phyloP scores from a whole-genome alignment of 1,140 invertebrate species.

The Drosophila fuyamai region DNA sequence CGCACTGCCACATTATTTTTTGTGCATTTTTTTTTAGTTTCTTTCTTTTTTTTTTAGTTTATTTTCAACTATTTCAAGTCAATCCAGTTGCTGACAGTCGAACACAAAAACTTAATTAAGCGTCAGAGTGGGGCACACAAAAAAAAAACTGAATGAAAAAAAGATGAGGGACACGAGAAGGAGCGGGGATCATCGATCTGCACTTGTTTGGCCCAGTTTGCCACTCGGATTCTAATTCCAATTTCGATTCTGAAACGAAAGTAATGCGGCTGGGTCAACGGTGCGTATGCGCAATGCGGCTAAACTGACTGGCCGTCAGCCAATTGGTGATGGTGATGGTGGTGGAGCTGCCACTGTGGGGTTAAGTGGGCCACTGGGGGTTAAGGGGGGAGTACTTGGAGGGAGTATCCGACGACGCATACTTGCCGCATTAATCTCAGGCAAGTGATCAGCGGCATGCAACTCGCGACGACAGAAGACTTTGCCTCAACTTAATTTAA shows the following conservation, averaged over 20 bases:
- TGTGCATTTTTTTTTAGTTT: conserved; percentile 1
- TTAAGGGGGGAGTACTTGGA: not conserved
- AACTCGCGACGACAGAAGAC: conserved; percentile 23
- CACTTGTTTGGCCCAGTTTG: conserved; percentile 45
- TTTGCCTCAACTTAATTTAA: conserved; percentile 31
- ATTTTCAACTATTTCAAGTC: conserved; percentile 72
- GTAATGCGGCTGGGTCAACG: conserved; percentile 73
- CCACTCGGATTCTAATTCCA: conserved; percentile 19
- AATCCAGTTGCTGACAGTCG: conserved; percentile 71
- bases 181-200: not conserved
- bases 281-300: conserved; percentile 70
- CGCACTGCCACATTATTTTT: conserved; percentile 20
- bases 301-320: conserved; percentile 46
- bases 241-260: conserved; percentile 48
- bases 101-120: conserved; percentile 77
- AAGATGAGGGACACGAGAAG: not conserved
- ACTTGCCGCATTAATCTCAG: conserved; percentile 32
- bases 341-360: no score
- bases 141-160: not conserved
- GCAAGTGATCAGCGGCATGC: conserved; percentile 47
- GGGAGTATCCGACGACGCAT: conserved; percentile 16
- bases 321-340: conserved; percentile 29
- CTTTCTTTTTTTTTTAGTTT: conserved; percentile 6
- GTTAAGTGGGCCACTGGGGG: not conserved
- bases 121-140: conserved; percentile 4